These are phyloP conservation scores for Microcebus tavaratra DNA, from an alignment of 2,113 vertebrate genomes.

Conservation along the genomic window DNA sequence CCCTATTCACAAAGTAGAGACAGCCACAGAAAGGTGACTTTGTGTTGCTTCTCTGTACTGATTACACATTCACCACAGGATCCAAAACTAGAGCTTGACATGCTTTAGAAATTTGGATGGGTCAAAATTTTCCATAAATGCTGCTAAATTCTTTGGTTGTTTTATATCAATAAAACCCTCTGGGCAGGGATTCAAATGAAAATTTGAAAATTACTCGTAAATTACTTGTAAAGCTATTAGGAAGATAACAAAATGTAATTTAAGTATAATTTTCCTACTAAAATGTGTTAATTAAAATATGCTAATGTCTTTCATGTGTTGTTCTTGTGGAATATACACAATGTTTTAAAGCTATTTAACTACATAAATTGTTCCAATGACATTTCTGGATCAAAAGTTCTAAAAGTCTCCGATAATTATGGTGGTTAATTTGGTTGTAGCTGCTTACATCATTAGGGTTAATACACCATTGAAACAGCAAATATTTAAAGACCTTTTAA, in stretches of 20 bases:
- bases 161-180: constrained; percentile 51
- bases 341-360: constrained; percentile 52
- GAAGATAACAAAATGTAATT: constrained; percentile 56
- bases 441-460: not conserved
- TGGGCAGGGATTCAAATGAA: constrained; percentile 10
- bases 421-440: constrained; percentile 8
- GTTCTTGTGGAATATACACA: constrained; percentile 36
- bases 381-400: constrained; percentile 32
- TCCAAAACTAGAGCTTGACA: not conserved
- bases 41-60: not conserved
- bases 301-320: constrained; percentile 42
- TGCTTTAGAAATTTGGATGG: not conserved
- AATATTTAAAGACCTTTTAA: constrained; percentile 46
- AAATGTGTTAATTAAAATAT: constrained; percentile 63
- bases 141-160: constrained; percentile 36
- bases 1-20: not conserved
- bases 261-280: constrained; percentile 57
- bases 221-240: constrained; percentile 60
- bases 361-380: constrained; percentile 14
- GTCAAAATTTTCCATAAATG: constrained; percentile 24
- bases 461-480: not conserved
- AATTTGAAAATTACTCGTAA: not conserved
- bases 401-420: constrained; percentile 35
- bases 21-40: not conserved
- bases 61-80: not conserved